Conservation (phyloP, 1,140 invertebrate genomes). For the Maconellicoccus hirsutus region DNA sequence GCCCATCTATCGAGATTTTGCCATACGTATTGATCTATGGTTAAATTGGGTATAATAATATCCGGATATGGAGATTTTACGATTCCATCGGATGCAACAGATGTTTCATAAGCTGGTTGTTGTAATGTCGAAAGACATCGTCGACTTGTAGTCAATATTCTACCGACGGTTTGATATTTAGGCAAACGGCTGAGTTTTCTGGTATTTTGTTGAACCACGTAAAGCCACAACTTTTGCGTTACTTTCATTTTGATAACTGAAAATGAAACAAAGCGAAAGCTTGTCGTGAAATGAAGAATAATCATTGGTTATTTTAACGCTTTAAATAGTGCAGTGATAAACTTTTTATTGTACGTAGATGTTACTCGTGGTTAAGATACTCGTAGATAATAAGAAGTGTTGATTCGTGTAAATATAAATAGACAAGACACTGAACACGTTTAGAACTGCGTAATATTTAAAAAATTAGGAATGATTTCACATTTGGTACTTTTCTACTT, state of each 20-base stretch:
- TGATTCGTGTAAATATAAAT: too few relatives aligned
- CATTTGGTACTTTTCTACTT: too few relatives aligned
- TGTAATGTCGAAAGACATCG: background rate
- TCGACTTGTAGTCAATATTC: background rate
- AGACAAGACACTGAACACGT: too few relatives aligned
- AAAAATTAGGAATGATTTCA: too few relatives aligned
- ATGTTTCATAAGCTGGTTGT: background rate
- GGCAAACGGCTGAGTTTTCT: background rate
- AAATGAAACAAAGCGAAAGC: background rate
- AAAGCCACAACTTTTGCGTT: background rate
- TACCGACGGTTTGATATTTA: background rate
- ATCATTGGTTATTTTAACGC: too few relatives aligned
- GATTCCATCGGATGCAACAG: slow-evolving; percentile 13
- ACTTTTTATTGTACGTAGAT: too few relatives aligned
- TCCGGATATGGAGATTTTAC: slow-evolving; percentile 36
- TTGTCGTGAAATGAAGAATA: too few relatives aligned
- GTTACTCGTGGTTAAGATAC: too few relatives aligned
- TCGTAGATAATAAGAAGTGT: too few relatives aligned
- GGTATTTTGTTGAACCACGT: background rate
- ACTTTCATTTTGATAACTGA: background rate
- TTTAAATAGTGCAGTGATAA: too few relatives aligned
- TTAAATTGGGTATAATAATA: slow-evolving; percentile 40
- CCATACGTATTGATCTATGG: slow-evolving; percentile 53
- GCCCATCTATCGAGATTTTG: slow-evolving; percentile 45
- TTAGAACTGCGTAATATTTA: too few relatives aligned